Percentiles rank a stretch among this genome's conserved stretches.
phyloP scores from a whole-genome alignment of 2,113 vertebrate genomes.

The Herpetotheres cachinnans region DNA sequence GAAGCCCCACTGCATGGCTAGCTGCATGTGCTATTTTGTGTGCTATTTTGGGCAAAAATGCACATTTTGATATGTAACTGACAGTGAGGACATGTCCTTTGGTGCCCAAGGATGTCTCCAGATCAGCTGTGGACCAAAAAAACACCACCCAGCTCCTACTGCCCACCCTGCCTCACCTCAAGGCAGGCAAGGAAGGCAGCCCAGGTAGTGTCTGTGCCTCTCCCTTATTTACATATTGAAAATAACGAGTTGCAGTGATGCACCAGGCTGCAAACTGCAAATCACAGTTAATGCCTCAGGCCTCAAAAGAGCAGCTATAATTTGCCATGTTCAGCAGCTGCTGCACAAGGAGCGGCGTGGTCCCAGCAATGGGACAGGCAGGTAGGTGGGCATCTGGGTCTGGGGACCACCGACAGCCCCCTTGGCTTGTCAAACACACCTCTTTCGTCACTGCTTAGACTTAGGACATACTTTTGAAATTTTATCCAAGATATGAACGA shows the following conservation, averaged over 20 bases:
- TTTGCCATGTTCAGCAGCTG: background rate
- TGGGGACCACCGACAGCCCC: background rate
- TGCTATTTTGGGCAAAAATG: too few relatives aligned
- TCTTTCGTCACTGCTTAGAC: background rate
- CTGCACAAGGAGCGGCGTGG: background rate
- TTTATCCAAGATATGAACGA: background rate
- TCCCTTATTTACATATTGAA: background rate
- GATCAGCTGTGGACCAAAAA: background rate
- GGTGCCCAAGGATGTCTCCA: background rate
- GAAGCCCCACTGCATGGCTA: background rate
- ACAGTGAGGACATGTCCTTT: background rate
- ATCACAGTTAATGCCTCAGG: background rate
- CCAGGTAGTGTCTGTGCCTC: background rate
- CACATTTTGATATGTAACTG: background rate
- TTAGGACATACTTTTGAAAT: background rate
- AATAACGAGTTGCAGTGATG: background rate
- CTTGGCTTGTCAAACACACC: background rate
- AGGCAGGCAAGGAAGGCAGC: background rate
- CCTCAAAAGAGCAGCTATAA: background rate
- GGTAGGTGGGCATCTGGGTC: background rate
- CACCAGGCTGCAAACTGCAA: background rate
- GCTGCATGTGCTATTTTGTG: too few relatives aligned
- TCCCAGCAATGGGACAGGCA: background rate
- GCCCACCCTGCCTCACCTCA: background rate
- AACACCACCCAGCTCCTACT: background rate